Conservation (phyloP, 2,113 vertebrate genomes). For the Phalacrocorax brasilianus region DNA sequence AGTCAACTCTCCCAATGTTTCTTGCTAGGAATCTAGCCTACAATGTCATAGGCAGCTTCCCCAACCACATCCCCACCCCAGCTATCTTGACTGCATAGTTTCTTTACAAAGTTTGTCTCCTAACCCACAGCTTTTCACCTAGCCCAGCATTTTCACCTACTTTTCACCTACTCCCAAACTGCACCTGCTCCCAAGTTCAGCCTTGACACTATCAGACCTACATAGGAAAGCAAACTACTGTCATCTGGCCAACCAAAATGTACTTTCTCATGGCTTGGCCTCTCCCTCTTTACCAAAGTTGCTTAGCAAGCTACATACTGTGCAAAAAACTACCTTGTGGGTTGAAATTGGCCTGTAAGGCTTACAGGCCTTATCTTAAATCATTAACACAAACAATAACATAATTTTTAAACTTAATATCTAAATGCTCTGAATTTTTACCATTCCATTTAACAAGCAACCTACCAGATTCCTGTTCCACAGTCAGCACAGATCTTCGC, state of each 20-base stretch:
- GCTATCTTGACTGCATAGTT: background rate
- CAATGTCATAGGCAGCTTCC: background rate
- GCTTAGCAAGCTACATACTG: background rate
- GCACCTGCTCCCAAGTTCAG: background rate
- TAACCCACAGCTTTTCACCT: background rate
- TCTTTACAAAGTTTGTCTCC: background rate
- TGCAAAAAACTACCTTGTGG: background rate
- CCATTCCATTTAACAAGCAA: background rate
- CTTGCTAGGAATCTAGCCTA: background rate
- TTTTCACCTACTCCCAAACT: background rate
- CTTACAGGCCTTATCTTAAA: background rate
- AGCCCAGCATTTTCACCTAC: background rate
- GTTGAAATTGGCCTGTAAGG: background rate
- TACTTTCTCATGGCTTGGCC: background rate
- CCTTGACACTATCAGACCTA: background rate
- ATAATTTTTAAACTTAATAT: background rate
- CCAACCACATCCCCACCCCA: background rate
- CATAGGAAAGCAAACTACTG: background rate
- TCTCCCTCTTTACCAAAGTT: background rate
- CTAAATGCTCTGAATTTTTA: background rate
- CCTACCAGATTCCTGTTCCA: background rate
- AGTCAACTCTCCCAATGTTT: background rate
- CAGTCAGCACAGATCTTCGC: background rate
- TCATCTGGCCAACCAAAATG: background rate
- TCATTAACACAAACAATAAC: background rate